phyloP scores from a whole-genome alignment of 53 echinoderm and acorn worm species.

The Apostichopus leukothele region DNA sequence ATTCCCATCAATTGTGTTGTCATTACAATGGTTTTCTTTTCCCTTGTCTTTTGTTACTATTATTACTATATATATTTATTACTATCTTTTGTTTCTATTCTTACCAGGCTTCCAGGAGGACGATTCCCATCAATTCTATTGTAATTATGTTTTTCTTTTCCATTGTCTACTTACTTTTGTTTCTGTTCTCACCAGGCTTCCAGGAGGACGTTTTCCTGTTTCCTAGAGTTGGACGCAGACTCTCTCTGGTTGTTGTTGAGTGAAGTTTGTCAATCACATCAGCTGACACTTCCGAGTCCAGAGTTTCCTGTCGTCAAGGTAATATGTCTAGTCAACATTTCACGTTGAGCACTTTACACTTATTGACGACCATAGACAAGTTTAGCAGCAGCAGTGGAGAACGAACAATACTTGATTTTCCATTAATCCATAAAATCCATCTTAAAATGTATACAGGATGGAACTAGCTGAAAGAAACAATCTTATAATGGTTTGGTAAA shows the following conservation, averaged over 20 bases:
- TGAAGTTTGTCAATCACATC: slow-evolving; percentile 57
- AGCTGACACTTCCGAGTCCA: slow-evolving; percentile 44
- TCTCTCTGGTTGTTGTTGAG: slow-evolving; percentile 69
- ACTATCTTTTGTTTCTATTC: background rate
- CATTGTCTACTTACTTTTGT: background rate
- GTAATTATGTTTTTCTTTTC: background rate
- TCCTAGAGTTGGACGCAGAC: slow-evolving; percentile 72
- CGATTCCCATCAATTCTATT: slow-evolving; percentile 40
- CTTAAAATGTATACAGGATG: no score
- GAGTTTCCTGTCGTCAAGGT: slow-evolving; percentile 67
- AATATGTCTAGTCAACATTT: background rate
- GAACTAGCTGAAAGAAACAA: no score
- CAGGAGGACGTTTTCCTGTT: slow-evolving; percentile 46
- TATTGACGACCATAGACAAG: no score
- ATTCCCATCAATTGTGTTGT: no score
- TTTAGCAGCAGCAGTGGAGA: no score
- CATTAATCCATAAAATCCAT: no score
- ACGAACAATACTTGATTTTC: no score
- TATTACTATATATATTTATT: no score
- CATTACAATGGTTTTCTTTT: background rate
- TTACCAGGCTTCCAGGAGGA: slow-evolving; percentile 48
- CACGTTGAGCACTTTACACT: no score
- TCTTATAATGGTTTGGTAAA: no score
- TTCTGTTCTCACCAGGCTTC: slow-evolving; percentile 48
- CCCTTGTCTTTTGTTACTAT: no score